Conservation (phyloP, 2,797 vertebrate species). For the Rhynchonycteris naso region DNA sequence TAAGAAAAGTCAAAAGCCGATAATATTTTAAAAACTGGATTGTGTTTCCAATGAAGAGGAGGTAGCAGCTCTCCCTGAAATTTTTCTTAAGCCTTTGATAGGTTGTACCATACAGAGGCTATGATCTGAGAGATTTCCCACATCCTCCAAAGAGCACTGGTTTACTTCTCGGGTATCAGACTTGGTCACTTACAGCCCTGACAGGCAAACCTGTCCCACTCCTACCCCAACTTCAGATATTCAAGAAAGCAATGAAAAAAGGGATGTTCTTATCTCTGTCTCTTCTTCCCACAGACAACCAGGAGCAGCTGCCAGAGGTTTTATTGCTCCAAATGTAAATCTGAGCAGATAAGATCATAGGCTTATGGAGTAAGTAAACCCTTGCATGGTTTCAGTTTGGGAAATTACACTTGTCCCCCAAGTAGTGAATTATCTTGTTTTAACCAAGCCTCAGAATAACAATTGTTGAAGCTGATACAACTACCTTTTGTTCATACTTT, state of each 20-base stretch:
- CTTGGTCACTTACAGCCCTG: not conserved
- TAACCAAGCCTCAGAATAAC: constrained; percentile 47
- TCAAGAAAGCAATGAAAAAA: constrained; percentile 63
- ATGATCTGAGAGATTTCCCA: not conserved
- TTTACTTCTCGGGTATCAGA: not conserved
- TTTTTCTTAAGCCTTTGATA: not conserved
- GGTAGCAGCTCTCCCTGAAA: not conserved
- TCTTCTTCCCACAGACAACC: not conserved
- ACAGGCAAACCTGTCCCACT: not conserved
- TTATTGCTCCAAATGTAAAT: constrained; percentile 58
- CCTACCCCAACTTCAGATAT: constrained; percentile 12
- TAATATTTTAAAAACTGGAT: not conserved
- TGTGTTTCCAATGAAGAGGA: not conserved
- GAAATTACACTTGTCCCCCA: constrained; percentile 42
- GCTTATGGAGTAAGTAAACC: constrained; percentile 61
- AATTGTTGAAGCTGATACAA: not conserved
- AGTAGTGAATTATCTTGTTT: constrained; percentile 42
- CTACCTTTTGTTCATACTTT: constrained; percentile 15
- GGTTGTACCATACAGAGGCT: not conserved
- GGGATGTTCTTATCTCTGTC: constrained; percentile 64
- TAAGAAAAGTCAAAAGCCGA: not conserved
- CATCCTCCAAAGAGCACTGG: not conserved
- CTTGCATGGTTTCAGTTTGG: constrained; percentile 39
- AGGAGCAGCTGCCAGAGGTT: constrained; percentile 5
- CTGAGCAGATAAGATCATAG: constrained; percentile 58